Conservation (phyloP, 2,113 vertebrate genomes). For the Gobiocypris rarus region DNA sequence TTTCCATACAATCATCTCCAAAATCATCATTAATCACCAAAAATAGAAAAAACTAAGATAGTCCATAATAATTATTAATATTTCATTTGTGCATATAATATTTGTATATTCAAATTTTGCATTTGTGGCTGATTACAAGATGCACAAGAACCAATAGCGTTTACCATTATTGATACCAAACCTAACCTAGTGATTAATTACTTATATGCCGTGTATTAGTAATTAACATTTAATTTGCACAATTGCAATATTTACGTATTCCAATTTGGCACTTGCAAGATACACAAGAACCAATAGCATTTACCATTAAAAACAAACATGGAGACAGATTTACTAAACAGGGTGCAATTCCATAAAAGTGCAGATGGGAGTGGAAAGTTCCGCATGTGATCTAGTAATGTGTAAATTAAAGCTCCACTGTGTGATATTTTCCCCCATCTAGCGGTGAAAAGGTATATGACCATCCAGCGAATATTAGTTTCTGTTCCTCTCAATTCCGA, state of each 20-base stretch:
- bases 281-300: neutral
- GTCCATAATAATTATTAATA: no score
- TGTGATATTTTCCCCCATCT: no score
- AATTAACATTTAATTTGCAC: neutral
- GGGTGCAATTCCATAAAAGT: no score
- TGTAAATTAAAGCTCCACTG: no score
- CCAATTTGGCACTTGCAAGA: slow-evolving; percentile 1
- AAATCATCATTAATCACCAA: neutral
- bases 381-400: no score
- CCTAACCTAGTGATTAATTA: neutral
- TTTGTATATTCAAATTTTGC: neutral
- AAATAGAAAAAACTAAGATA: no score
- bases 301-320: neutral
- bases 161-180: neutral
- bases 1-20: neutral
- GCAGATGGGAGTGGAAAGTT: no score
- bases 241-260: neutral
- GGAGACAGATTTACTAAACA: no score
- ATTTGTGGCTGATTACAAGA: neutral
- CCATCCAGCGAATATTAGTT: no score
- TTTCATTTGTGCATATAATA: neutral
- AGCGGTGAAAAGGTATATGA: no score
- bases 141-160: neutral
- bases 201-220: neutral
- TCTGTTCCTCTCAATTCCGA: no score